phyloP scores from a whole-genome alignment of 2,113 vertebrate species.

The Butorides virescens region DNA sequence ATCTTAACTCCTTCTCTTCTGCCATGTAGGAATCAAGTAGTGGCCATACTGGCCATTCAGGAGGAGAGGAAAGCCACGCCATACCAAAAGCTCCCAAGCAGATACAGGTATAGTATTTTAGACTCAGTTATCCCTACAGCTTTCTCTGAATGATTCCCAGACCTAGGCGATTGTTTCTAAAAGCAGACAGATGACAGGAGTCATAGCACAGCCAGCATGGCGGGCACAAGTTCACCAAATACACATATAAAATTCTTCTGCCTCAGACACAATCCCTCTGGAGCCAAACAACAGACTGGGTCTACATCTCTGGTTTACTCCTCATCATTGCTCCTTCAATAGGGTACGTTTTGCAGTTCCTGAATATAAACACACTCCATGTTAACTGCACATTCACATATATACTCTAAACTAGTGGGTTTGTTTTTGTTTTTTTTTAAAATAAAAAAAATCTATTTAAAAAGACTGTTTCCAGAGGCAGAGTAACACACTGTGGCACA shows the following conservation, averaged over 20 bases:
- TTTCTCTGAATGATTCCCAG: not conserved
- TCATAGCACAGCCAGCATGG: no score
- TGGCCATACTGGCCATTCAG: not conserved
- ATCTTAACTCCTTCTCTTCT: not conserved
- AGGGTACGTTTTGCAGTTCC: not conserved
- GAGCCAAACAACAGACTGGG: not conserved
- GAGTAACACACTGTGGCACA: not conserved
- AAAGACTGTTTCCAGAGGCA: not conserved
- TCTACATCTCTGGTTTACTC: not conserved
- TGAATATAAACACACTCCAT: not conserved
- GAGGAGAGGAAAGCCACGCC: not conserved
- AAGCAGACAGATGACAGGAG: not conserved
- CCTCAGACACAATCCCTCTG: not conserved
- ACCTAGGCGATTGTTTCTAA: not conserved
- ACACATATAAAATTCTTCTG: rapidly evolving
- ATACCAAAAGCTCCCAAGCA: not conserved
- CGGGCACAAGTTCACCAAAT: no score
- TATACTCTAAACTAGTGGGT: rapidly evolving
- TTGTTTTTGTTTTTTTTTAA: not conserved
- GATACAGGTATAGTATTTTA: not conserved
- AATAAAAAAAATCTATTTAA: not conserved
- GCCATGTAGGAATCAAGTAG: not conserved
- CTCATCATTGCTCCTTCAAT: not conserved
- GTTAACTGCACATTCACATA: not conserved
- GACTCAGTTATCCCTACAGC: not conserved